Conservation (phyloP, 2,113 vertebrate species). For the Fregetta grallaria region DNA sequence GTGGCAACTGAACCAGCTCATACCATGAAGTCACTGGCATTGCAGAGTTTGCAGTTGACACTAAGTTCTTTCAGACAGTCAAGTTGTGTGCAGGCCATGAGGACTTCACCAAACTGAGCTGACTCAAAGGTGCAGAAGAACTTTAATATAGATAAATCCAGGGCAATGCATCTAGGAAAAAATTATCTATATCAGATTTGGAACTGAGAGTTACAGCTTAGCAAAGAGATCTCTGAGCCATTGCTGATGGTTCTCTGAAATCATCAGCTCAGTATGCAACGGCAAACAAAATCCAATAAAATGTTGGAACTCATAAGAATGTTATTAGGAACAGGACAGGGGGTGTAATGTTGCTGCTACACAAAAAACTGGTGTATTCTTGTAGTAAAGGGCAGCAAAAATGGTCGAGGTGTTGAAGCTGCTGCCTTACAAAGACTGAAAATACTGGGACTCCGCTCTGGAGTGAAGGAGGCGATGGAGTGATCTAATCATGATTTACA, state of each 20-base stretch:
- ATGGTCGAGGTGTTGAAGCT: neutral
- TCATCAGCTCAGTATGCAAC: neutral
- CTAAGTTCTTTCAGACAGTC: neutral
- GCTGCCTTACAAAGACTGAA: neutral
- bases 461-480: neutral
- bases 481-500: neutral
- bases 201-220: neutral
- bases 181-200: neutral
- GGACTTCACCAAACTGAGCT: neutral
- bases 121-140: neutral
- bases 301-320: neutral
- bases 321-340: neutral
- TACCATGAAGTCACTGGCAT: neutral
- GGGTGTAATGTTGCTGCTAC: neutral
- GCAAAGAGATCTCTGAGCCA: neutral
- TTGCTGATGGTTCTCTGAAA: conserved; percentile 12
- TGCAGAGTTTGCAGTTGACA: neutral
- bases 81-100: neutral
- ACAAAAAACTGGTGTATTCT: neutral
- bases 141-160: neutral
- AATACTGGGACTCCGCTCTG: neutral
- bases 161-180: conserved; percentile 13
- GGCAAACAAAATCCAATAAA: neutral
- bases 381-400: neutral
- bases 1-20: neutral